Percentiles rank a stretch among this genome's conserved stretches.
Evolutionary conservation across 2,888 invertebrate genomes (phyloP).

Genomic region (Steinernema hermaphroditum): DNA sequence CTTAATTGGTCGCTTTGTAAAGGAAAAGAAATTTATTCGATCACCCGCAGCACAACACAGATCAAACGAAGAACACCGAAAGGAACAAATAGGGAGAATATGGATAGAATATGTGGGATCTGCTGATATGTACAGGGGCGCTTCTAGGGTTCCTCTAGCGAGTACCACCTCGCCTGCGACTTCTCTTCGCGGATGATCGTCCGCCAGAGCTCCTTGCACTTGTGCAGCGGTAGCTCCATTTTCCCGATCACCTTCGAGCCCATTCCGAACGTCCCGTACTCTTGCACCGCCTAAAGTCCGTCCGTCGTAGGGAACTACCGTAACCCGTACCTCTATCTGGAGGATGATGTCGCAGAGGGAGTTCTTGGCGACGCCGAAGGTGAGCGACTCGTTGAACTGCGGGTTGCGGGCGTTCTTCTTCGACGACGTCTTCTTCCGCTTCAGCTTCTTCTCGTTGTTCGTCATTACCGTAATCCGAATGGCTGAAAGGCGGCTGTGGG

Average conservation of each 20-base stretch:
- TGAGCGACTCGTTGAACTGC: conserved; percentile 64
- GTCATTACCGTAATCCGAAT: conserved; percentile 57
- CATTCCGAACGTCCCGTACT: conserved; percentile 64
- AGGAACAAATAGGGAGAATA: neutral
- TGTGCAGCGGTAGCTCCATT: conserved; percentile 62
- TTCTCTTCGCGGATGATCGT: conserved; percentile 65
- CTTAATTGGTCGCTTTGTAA: too few relatives aligned
- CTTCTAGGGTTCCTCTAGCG: conserved; percentile 58
- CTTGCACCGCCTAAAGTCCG: conserved; percentile 62
- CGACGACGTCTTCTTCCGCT: conserved; percentile 61
- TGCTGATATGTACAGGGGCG: neutral
- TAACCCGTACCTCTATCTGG: conserved; percentile 62
- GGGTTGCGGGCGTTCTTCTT: conserved; percentile 57
- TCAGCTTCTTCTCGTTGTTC: conserved; percentile 56
- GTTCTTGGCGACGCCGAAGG: conserved; percentile 60
- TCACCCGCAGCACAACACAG: conserved; percentile 31
- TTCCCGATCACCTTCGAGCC: conserved; percentile 53
- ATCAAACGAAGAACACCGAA: neutral
- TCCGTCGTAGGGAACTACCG: too few relatives aligned
- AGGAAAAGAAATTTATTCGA: conserved; percentile 11
- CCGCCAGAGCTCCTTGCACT: conserved; percentile 65
- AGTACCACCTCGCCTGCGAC: conserved; percentile 64
- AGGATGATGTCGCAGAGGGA: conserved; percentile 61
- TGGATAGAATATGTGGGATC: too few relatives aligned
- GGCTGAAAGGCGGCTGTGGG: conserved; percentile 44